Evolutionary conservation across 2,113 vertebrate species (phyloP), one percentile per base, ranked within the genome.

Genomic region (Emydocephalus ijimae): DNA sequence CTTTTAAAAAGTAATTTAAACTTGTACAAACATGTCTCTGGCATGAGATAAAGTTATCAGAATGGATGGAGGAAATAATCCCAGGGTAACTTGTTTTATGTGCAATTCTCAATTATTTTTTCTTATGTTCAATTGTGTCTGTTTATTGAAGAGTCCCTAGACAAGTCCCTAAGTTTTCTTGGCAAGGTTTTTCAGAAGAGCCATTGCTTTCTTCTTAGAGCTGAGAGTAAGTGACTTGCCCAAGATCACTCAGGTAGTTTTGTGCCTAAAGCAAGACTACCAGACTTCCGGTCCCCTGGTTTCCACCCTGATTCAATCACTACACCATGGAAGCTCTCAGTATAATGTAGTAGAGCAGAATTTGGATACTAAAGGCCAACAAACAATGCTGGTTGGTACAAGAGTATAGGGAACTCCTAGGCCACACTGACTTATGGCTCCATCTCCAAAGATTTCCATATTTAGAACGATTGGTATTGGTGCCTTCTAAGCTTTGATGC

Each of bases 1-100:
- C 39, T 92, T 48, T 59, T 85, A 6, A 92, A 95, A 90, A 50
- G 29, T 34, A 89, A 88, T 56, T 39, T 93, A 89, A 87, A 45
- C 0, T 55, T 90, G 18, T 0, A 24, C 23, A 10, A 0, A 0
- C 12, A n/a, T 50, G 9, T 55, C n/a, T 64, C 57, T 64, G 69
- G 55, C 8, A 45, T 92, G 50, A 24, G 24, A 45, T 87, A 90
- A 48, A 86, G 64, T 29, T 43, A 89, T n/a, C 59, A 9, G 15
- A 45, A 74, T 39, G 55, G 87, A 26, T 39, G 59, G 15, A 57
- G 20, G 4, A 59, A 89, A 39, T 39, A 23, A 74, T 92, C 69
- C 43, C 29, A 81, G 2, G 12, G 29, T 39, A 92, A 52, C 20
- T 55, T 91, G 55, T 54, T 50, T 89, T 89, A 86, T 21, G 7